A percentile compares a stretch with the other conserved stretches of the same genome.
Evolutionary conservation across 2,797 vertebrate genomes (phyloP).

Genomic region (Poeciliopsis gracilis): DNA sequence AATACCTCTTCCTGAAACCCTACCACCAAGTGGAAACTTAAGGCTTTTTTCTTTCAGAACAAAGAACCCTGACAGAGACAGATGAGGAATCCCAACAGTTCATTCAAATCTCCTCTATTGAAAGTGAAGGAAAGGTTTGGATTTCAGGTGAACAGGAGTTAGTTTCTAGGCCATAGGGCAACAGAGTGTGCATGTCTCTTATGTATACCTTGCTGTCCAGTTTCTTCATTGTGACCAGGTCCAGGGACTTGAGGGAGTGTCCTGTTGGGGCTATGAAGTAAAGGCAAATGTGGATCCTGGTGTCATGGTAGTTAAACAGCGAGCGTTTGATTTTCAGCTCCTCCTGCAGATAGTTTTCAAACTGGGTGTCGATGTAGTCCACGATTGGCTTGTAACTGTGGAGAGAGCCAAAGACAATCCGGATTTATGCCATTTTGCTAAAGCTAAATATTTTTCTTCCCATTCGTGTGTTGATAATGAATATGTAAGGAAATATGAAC

Average conservation of each 20-base stretch:
- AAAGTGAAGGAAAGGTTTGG: slow-evolving; percentile 22
- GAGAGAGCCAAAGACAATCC: slow-evolving; percentile 51
- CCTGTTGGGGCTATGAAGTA: slow-evolving; percentile 98
- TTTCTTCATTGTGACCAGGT: slow-evolving; percentile 99
- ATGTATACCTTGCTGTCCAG: slow-evolving; percentile 93
- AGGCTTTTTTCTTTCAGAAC: slow-evolving; percentile 14
- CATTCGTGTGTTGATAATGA: slow-evolving; percentile 34
- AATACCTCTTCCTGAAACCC: slow-evolving; percentile 34
- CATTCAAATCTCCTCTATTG: slow-evolving; percentile 42
- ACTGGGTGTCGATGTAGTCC: slow-evolving; percentile 99
- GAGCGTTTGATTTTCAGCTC: slow-evolving; percentile 98
- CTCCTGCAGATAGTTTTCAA: slow-evolving; percentile 98
- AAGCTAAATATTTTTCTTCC: slow-evolving; percentile 43
- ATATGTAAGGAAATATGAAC: slow-evolving; percentile 34
- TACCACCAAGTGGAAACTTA: slow-evolving; percentile 17
- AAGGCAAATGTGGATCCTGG: slow-evolving; percentile 96
- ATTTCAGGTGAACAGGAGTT: slow-evolving; percentile 48
- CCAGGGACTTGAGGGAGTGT: slow-evolving; percentile 96
- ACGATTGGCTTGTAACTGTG: slow-evolving; percentile 98
- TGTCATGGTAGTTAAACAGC: slow-evolving; percentile 96
- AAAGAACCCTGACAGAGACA: slow-evolving; percentile 19
- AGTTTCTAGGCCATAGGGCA: slow-evolving; percentile 22
- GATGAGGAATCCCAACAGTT: slow-evolving; percentile 23
- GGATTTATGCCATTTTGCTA: slow-evolving; percentile 14
- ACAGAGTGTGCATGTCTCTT: slow-evolving; percentile 6